Evolutionary conservation across 2,888 invertebrate genomes (phyloP), one percentile per base, ranked within the genome.

Genomic region (Hydrotaea cyrtoneurina): DNA sequence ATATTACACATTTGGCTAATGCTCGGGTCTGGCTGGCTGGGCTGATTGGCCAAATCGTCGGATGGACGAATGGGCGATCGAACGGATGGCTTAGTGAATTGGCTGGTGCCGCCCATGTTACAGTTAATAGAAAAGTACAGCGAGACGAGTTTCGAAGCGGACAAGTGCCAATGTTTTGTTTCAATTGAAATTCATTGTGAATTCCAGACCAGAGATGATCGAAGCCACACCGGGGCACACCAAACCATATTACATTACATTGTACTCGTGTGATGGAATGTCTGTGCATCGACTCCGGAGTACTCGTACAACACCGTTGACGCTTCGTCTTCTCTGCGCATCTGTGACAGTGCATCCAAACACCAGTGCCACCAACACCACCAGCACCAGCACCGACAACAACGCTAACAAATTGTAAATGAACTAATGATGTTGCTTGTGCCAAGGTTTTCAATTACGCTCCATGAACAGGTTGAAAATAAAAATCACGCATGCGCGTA

Each of bases 141-240:
- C 8, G 21, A 46, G 53, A 74, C 78, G 64, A 46, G 66, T 23
- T 43, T 21, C 26, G 19, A 64, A 50, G 59, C 69, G 50, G 66
- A 79, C 78, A 85, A 85, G 76, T 81, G 84, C 73, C 76, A 85
- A 78, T 76, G 53, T 75, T 50, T 75, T 81, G 75, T 71, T 78
- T 78, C 73, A 71, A 0, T 46, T 75, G 71, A 72, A 59, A 78
- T 76, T 78, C 78, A 81, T 81, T 81, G 50, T 57, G 21, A 72
- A 81, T 81, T 81, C 64, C 75, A 62, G 2, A 80, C 75, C 46
- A 69, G 53, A 69, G 53, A 75, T 78, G 75, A 2, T 64, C 46
- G 72, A 19, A 64, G 79, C 62, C 71, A 75, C 74, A 26, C 53
- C 62, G 23, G 53, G 23, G 71, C 31, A 53, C 31, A 36, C 57